Conservation (phyloP, 2,797 vertebrate genomes). For the Fistularia commersonii region DNA sequence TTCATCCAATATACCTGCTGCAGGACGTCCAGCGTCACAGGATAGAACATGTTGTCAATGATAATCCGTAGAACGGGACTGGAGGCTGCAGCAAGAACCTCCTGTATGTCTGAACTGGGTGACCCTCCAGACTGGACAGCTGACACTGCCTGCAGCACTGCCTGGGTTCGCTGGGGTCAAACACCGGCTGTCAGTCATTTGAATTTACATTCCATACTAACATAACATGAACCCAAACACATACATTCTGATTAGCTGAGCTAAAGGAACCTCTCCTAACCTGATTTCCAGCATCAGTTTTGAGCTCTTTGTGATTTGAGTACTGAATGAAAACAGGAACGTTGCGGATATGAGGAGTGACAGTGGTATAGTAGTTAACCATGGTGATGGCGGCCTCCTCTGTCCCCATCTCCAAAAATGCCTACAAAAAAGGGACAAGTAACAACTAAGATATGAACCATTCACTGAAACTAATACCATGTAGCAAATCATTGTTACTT, state of each 20-base stretch:
- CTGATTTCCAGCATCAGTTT: constrained; percentile 93
- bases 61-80: constrained; percentile 96
- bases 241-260: not conserved
- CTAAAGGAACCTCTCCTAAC: constrained; percentile 53
- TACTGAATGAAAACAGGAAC: constrained; percentile 94
- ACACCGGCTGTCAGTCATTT: constrained; percentile 11
- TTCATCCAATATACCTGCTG: constrained; percentile 81
- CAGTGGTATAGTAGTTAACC: constrained; percentile 94
- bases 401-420: constrained; percentile 94
- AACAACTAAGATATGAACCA: not conserved
- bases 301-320: constrained; percentile 97
- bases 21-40: constrained; percentile 95
- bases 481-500: no score
- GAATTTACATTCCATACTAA: not conserved
- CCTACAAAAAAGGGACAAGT: constrained; percentile 65
- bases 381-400: constrained; percentile 95
- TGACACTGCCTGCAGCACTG: constrained; percentile 88
- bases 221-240: not conserved
- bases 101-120: constrained; percentile 86
- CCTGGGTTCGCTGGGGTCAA: constrained; percentile 81
- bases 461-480: not conserved
- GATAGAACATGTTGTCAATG: constrained; percentile 99
- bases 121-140: constrained; percentile 88
- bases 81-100: constrained; percentile 84
- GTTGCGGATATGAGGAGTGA: constrained; percentile 92